Conservation (phyloP, 1,140 invertebrate species). For the Capitella teleta region DNA sequence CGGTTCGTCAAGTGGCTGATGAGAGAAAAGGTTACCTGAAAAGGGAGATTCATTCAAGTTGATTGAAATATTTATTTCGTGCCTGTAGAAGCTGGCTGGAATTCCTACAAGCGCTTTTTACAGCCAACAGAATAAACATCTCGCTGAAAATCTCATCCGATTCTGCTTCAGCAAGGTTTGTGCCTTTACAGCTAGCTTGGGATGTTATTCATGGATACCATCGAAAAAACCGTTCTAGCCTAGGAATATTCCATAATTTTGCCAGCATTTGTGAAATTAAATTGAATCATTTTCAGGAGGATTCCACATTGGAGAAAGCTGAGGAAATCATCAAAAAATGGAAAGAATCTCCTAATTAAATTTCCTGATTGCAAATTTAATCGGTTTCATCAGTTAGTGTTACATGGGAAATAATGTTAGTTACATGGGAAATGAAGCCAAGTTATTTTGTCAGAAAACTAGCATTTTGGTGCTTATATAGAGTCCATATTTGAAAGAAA, state of each 20-base stretch:
- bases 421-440: not conserved
- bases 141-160: constrained; percentile 78
- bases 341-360: not conserved
- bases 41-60: not conserved
- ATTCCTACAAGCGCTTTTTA: constrained; percentile 95
- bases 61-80: not conserved
- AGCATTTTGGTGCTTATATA: not conserved
- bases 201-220: not conserved
- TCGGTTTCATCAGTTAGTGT: not conserved
- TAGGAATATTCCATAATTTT: not conserved
- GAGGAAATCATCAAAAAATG: constrained; percentile 15
- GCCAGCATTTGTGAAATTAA: constrained; percentile 1
- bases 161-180: constrained; percentile 78
- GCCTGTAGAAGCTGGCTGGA: constrained; percentile 61
- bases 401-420: not conserved
- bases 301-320: constrained; percentile 15
- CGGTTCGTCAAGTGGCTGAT: constrained; percentile 90
- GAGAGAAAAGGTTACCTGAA: constrained; percentile 56
- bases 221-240: not conserved
- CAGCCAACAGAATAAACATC: constrained; percentile 61
- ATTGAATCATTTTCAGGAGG: constrained; percentile 12
- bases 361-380: not conserved
- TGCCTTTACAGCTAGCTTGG: not conserved
- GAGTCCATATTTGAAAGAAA: not conserved
- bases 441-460: not conserved